Conservation (phyloP, 2,797 vertebrate genomes). For the Myotis myotis region DNA sequence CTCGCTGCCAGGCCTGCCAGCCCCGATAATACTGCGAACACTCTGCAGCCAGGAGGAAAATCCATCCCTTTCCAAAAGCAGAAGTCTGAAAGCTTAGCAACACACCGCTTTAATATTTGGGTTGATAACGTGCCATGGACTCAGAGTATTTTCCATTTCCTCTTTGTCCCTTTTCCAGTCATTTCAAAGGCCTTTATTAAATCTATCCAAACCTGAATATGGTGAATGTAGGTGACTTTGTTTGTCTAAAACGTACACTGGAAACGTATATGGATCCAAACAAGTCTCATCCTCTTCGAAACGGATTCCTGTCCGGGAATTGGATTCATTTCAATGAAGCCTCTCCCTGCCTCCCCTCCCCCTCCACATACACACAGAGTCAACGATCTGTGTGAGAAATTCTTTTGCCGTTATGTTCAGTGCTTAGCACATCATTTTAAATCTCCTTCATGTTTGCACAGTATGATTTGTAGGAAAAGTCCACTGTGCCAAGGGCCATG, state of each 20-base stretch:
- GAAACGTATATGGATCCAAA: not conserved
- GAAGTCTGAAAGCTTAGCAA: conserved; percentile 53
- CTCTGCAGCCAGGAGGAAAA: conserved; percentile 45
- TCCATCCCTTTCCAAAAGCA: not conserved
- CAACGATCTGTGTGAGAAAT: not conserved
- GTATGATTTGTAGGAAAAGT: not conserved
- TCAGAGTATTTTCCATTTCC: conserved; percentile 65
- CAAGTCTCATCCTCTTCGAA: not conserved
- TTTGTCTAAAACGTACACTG: not conserved
- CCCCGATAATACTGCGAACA: not conserved
- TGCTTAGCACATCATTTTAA: not conserved
- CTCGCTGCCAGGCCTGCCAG: not conserved
- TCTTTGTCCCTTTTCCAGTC: conserved; percentile 41
- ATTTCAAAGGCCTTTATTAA: conserved; percentile 66
- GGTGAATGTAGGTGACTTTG: not conserved
- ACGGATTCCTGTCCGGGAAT: not conserved
- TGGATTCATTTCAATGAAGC: not conserved
- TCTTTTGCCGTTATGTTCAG: conserved; percentile 3
- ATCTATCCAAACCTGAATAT: conserved; percentile 35
- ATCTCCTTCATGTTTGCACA: not conserved
- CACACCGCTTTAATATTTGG: conserved; percentile 44
- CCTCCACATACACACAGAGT: no score
- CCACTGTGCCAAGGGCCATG: not conserved
- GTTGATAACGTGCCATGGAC: conserved; percentile 53
- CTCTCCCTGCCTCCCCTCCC: not conserved